phyloP scores from a whole-genome alignment of 2,797 vertebrate genomes.

The Lacerta viridis region DNA sequence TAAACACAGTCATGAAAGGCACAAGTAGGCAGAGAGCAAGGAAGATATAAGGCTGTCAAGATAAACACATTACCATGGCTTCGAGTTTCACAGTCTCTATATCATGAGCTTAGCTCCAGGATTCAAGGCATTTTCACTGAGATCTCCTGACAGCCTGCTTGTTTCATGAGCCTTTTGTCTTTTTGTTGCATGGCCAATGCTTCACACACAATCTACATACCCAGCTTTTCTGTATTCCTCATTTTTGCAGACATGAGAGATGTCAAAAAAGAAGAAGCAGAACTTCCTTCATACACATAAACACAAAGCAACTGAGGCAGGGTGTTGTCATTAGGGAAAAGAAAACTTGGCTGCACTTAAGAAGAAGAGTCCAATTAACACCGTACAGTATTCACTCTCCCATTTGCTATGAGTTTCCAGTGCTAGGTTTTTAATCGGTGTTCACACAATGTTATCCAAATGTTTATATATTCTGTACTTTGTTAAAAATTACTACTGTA shows the following conservation, averaged over 20 bases:
- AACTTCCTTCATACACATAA: not conserved
- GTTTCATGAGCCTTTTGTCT: not conserved
- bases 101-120: not conserved
- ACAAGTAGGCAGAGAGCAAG: not conserved
- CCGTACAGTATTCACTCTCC: too few relatives aligned
- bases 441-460: too few relatives aligned
- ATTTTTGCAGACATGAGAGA: not conserved
- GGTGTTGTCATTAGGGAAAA: not conserved
- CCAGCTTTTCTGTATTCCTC: not conserved
- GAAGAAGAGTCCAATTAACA: not conserved
- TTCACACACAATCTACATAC: not conserved
- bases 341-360: conserved; percentile 18
- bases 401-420: too few relatives aligned
- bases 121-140: not conserved
- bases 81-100: not conserved
- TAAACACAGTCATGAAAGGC: conserved; percentile 17
- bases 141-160: not conserved
- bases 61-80: not conserved
- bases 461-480: too few relatives aligned
- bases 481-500: too few relatives aligned
- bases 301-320: not conserved
- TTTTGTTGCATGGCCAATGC: not conserved
- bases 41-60: not conserved
- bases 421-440: too few relatives aligned
- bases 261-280: not conserved